Evolutionary conservation across 2,797 vertebrate genomes (phyloP).

Genomic region (Psittacula echo): DNA sequence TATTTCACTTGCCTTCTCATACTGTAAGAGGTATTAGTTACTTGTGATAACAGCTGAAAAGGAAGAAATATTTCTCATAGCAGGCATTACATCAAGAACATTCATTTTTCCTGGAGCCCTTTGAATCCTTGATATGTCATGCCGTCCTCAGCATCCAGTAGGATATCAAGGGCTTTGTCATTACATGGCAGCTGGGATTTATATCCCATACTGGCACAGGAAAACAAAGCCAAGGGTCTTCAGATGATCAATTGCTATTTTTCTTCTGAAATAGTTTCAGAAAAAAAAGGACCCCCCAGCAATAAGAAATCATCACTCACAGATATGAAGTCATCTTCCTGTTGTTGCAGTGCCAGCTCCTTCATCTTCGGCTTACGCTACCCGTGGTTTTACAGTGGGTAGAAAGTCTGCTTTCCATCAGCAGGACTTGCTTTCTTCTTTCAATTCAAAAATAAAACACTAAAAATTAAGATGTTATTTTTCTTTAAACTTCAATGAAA

Average conservation of each 20-base stretch:
- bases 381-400: background rate
- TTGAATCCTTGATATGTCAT: background rate
- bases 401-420: background rate
- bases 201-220: background rate
- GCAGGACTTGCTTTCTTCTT: background rate
- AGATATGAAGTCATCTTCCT: background rate
- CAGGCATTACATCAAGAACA: background rate
- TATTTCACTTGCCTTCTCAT: background rate
- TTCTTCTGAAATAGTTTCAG: background rate
- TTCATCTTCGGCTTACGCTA: background rate
- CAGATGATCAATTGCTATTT: background rate
- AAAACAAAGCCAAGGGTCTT: background rate
- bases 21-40: background rate
- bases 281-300: background rate
- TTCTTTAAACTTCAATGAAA: background rate
- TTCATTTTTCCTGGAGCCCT: background rate
- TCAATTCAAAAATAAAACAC: background rate
- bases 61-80: background rate
- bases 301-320: background rate
- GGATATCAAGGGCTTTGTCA: background rate
- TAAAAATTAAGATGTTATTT: background rate
- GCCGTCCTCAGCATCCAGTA: background rate
- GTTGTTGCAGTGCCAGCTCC: background rate
- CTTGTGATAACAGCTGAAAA: background rate
- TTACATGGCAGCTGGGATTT: background rate